Evolutionary conservation across 2,113 vertebrate genomes (phyloP).

Genomic region (Rhineura floridana): DNA sequence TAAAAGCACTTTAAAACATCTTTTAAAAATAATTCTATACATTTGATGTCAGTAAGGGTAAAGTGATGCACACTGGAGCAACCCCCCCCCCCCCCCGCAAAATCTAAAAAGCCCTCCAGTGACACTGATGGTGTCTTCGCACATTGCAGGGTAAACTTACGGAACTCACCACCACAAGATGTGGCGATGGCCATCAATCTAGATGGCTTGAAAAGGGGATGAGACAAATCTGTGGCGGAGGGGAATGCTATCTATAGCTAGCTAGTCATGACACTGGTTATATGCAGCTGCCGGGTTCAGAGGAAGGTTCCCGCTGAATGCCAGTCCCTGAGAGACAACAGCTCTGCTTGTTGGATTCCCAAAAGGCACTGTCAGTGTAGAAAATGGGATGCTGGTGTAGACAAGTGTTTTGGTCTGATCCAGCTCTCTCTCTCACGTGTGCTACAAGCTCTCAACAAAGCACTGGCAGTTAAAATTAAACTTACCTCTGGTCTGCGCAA

Average conservation of each 20-base stretch:
- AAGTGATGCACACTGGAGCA: no score
- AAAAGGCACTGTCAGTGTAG: no score
- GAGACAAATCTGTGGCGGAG: not conserved
- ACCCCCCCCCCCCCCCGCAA: no score
- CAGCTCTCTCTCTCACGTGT: not conserved
- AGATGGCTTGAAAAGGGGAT: not conserved
- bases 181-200: no score
- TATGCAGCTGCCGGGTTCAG: not conserved
- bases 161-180: not conserved
- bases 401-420: not conserved
- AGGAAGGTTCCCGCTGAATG: not conserved
- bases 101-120: no score
- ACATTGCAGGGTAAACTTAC: not conserved
- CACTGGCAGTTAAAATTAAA: not conserved
- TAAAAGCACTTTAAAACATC: no score
- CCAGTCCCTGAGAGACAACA: not conserved
- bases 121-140: no score
- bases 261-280: not conserved
- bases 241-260: not conserved
- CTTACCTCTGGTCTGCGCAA: no score
- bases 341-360: not conserved
- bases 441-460: not conserved
- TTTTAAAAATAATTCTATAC: no score
- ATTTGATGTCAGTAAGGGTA: no score
- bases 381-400: not conserved